Conservation (phyloP, 2,888 invertebrate species). For the Pardosa pseudoannulata region DNA sequence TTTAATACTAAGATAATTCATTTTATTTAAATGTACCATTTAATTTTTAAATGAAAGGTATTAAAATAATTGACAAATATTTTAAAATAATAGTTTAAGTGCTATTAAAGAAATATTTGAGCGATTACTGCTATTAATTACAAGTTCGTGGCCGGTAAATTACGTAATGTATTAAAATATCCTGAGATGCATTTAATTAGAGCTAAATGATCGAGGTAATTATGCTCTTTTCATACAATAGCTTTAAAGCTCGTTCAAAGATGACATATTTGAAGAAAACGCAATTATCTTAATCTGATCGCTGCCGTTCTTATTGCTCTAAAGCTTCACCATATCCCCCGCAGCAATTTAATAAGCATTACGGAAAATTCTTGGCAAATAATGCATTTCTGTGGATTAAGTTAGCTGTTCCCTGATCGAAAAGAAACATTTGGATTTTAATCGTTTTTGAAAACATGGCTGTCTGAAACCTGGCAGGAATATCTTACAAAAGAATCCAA, state of each 20-base stretch:
- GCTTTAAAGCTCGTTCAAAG: slow-evolving; percentile 9
- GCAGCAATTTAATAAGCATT: slow-evolving; percentile 25
- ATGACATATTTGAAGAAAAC: slow-evolving; percentile 1
- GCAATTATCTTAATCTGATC: slow-evolving; percentile 38
- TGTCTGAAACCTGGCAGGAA: not conserved
- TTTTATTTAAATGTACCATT: no score
- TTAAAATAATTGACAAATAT: no score
- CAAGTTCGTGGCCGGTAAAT: no score
- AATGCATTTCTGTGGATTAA: slow-evolving; percentile 28
- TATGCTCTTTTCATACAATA: not conserved
- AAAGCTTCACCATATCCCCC: not conserved
- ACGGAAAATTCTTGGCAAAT: slow-evolving; percentile 11
- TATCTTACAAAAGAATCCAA: slow-evolving; percentile 15
- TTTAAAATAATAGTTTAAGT: no score
- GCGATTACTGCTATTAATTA: no score
- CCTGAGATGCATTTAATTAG: no score
- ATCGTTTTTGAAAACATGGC: slow-evolving; percentile 31
- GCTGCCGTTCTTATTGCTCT: not conserved
- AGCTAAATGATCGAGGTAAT: not conserved
- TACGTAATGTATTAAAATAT: no score
- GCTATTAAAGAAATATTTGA: no score
- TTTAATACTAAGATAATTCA: no score
- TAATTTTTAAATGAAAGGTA: no score
- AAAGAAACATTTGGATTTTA: slow-evolving; percentile 39
- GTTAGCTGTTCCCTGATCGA: slow-evolving; percentile 20